phyloP scores from a whole-genome alignment of 2,888 invertebrate species.

The Cephus pygmeus region DNA sequence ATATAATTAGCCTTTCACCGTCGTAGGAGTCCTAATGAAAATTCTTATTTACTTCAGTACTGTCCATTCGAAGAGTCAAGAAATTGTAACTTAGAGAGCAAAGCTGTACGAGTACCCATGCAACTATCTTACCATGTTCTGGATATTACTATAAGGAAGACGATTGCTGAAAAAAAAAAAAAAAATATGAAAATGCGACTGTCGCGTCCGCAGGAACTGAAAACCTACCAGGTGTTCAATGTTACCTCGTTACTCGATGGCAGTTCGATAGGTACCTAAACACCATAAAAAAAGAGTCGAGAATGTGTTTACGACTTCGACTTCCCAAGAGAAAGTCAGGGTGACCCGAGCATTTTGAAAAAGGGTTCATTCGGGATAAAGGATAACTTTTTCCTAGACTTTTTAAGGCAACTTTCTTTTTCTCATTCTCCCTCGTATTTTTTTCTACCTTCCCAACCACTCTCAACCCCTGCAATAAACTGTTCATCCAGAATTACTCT shows the following conservation, averaged over 20 bases:
- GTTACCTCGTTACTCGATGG: background rate
- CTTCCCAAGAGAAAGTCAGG: constrained; percentile 27
- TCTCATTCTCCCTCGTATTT: constrained; percentile 27
- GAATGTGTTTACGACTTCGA: constrained; percentile 52
- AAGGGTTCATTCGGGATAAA: constrained; percentile 50
- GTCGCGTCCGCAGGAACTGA: background rate
- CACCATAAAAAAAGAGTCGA: constrained; percentile 55
- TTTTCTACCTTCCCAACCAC: constrained; percentile 21
- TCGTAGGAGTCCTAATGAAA: background rate
- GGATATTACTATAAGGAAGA: background rate
- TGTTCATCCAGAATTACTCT: constrained; percentile 45
- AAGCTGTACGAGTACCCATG: background rate
- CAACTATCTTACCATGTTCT: background rate
- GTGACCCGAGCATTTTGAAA: constrained; percentile 23
- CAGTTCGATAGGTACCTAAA: constrained; percentile 47
- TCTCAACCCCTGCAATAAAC: constrained; percentile 62
- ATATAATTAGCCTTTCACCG: background rate
- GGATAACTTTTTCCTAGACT: constrained; percentile 35
- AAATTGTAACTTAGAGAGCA: background rate
- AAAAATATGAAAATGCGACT: background rate
- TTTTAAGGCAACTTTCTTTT: constrained; percentile 51
- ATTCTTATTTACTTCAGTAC: background rate
- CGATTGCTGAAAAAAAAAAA: background rate
- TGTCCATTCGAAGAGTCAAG: background rate
- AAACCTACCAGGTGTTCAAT: background rate